Evolutionary conservation across 2,113 vertebrate genomes (phyloP).

Genomic region (Anoplopoma fimbria): DNA sequence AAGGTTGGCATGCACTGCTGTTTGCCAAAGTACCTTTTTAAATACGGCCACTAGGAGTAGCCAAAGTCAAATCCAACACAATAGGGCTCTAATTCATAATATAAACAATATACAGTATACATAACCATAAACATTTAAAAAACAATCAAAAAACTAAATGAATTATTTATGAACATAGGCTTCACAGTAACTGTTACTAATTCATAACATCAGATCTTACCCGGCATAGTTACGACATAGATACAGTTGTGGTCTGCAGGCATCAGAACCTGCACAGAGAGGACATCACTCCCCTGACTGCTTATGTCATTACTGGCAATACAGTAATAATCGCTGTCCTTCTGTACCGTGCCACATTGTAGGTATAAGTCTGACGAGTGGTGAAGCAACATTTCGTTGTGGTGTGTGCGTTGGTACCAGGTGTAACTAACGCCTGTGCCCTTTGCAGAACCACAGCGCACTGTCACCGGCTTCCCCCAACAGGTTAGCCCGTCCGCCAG

Average conservation of each 20-base stretch:
- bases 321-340: constrained; percentile 67
- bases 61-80: background rate
- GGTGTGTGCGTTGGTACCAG: constrained; percentile 67
- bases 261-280: constrained; percentile 65
- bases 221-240: constrained; percentile 64
- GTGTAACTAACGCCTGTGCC: constrained; percentile 69
- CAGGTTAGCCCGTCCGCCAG: constrained; percentile 64
- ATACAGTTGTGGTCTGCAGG: constrained; percentile 65
- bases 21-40: background rate
- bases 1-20: background rate
- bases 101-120: background rate
- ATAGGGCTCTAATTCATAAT: too few relatives aligned
- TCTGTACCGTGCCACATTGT: constrained; percentile 55
- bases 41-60: background rate
- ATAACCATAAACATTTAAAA: background rate
- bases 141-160: background rate
- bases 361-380: constrained; percentile 60
- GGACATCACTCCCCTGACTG: constrained; percentile 53
- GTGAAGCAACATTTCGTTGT: constrained; percentile 20
- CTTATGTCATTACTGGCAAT: constrained; percentile 67
- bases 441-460: constrained; percentile 63
- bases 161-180: background rate
- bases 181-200: background rate
- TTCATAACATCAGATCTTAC: constrained; percentile 39
- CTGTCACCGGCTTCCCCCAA: constrained; percentile 66